Percentiles rank a stretch among this genome's conserved stretches.
Evolutionary conservation across 2,888 invertebrate genomes (phyloP).

Genomic region (Lasiommata megera): DNA sequence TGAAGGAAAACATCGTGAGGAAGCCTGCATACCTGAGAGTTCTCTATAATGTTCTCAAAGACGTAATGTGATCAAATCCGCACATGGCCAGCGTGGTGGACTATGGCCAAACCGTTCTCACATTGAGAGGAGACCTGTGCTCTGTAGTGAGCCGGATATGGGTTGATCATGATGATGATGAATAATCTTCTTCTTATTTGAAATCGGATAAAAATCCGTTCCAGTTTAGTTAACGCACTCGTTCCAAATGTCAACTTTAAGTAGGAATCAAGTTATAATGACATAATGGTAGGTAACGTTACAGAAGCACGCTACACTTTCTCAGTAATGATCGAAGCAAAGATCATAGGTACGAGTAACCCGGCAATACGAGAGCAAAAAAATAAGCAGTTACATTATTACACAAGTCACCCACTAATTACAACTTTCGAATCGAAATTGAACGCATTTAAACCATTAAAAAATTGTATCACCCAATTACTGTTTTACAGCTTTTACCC

Average conservation of each 20-base stretch:
- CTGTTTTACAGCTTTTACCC: no score
- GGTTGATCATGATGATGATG: no score
- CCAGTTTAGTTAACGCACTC: slow-evolving; percentile 2
- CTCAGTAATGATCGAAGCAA: slow-evolving; percentile 13
- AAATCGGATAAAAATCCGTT: not conserved
- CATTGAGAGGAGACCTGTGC: no score
- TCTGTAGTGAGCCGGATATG: no score
- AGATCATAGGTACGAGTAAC: not conserved
- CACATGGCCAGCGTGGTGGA: no score
- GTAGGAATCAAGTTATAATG: slow-evolving; percentile 5
- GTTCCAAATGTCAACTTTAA: slow-evolving; percentile 14
- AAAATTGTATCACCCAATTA: no score
- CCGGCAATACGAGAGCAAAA: not conserved
- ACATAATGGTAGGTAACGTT: slow-evolving; percentile 8
- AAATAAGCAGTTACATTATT: slow-evolving; percentile 14
- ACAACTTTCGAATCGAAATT: slow-evolving; percentile 9
- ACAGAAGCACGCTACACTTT: slow-evolving; percentile 12
- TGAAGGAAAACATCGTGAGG: no score
- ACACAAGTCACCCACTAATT: slow-evolving; percentile 14
- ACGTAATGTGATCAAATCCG: no score
- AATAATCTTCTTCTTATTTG: not conserved
- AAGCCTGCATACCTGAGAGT: no score
- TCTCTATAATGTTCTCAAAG: no score
- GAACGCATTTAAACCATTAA: not conserved
- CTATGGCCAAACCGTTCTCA: no score